Base-by-base conservation (phyloP, 2,797 vertebrate species). In the Liparis tanakae region DNA sequence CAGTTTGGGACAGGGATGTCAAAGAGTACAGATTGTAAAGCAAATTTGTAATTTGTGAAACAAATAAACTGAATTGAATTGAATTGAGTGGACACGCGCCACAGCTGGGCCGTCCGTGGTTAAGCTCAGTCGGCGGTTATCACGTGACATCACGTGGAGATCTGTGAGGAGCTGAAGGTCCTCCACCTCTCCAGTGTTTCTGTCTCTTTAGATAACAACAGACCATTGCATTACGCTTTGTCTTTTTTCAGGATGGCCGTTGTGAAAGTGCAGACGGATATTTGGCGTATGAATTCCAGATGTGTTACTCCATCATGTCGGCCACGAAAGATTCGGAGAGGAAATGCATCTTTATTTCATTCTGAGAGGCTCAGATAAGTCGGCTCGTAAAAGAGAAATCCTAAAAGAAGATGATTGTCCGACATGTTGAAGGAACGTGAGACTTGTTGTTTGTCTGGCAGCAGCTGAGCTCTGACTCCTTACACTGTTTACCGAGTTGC, bases 151-250 rank as follows among this genome's bases (percentile, higher is more conserved):
- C 14, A n/a, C n/a, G 51, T 68, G 54, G 15, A n/a, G 25, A 76
- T 44, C 33, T 57, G 54, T 14, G 8, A 72, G 64, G 41, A 5
- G 17, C 10, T 46, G 51, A n/a, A 30, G 25, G 72, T 84, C 67
- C 39, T 44, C 55, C 48, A 22, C 70, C 56, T 53, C 25, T 44
- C 2, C 9, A 3, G 36, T 53, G 0, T 60, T 66, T 68, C 1
- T 56, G 62, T 34, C 18, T 12, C 13, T 37, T 53, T 54, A 18
- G 44, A 46, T 46, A 5, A 22, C n/a, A n/a, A 48, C 44, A 46
- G 44, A 46, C 17, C 8, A 46, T 46, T 0, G 1, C 10, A 5
- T 55, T 17, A 20, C 0, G n/a, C 41, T 41, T 41, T 39, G 14
- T 14, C 36, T 13, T 41, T 39, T 15, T 39, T 60, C n/a, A 50